Percentiles rank a stretch among this genome's conserved stretches.
Conservation (phyloP, 37 sponge, comb jelly and placozoan genomes). For the Mnemiopsis leidyi region DNA sequence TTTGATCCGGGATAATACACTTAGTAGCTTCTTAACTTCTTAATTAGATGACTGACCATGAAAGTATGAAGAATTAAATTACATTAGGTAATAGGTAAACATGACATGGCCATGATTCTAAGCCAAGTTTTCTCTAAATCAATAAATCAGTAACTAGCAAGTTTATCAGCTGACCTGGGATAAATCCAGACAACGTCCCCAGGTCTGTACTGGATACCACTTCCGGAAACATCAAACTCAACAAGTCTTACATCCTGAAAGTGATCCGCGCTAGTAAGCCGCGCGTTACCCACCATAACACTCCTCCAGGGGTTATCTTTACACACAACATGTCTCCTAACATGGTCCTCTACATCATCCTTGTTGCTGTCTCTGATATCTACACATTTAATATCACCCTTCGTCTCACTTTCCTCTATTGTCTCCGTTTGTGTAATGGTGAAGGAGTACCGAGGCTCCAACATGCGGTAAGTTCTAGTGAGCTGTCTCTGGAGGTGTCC, state of each 20-base stretch:
- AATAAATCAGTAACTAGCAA: no score
- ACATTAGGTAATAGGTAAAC: neutral
- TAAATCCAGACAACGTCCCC: slow-evolving; percentile 57
- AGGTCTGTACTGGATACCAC: slow-evolving; percentile 38
- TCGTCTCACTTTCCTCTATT: neutral
- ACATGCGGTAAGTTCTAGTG: neutral
- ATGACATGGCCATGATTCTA: neutral
- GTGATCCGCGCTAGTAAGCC: slow-evolving; percentile 81
- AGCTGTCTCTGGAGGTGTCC: neutral
- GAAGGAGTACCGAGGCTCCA: neutral
- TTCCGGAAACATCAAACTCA: slow-evolving; percentile 73
- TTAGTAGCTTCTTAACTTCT: no score
- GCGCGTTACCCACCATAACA: slow-evolving; percentile 72
- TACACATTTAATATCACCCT: neutral
- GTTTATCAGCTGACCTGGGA: neutral
- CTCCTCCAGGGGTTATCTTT: slow-evolving; percentile 70
- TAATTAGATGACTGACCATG: neutral
- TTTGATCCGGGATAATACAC: no score
- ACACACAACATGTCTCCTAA: neutral
- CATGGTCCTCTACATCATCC: neutral
- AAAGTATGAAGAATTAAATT: neutral
- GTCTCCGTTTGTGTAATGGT: slow-evolving; percentile 6
- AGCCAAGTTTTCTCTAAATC: neutral
- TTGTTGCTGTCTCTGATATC: neutral
- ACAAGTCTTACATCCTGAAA: slow-evolving; percentile 96